phyloP scores from a whole-genome alignment of 1,140 invertebrate species.

The Antheraea mylitta region DNA sequence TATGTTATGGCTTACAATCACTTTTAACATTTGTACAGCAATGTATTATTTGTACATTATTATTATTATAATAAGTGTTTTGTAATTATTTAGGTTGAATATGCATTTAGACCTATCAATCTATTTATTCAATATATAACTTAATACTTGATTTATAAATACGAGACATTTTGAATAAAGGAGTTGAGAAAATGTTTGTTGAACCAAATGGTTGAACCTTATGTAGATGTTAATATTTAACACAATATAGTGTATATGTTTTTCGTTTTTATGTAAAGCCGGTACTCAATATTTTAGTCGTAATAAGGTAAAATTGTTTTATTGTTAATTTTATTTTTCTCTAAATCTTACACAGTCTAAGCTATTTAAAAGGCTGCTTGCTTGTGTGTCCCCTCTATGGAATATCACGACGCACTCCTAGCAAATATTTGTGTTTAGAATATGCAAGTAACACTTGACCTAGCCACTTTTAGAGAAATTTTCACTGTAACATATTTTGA shows the following conservation, averaged over 20 bases:
- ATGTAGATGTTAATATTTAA: not conserved
- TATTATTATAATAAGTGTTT: not conserved
- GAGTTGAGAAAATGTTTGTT: not conserved
- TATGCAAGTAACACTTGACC: too few species aligned
- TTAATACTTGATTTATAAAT: not conserved
- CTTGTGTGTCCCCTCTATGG: not conserved
- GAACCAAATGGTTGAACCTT: not conserved
- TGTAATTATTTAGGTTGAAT: not conserved
- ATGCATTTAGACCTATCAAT: not conserved
- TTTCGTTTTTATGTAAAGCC: not conserved
- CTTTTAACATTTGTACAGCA: not conserved
- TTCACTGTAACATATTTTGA: too few species aligned
- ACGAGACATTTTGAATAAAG: not conserved
- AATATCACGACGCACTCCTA: not conserved
- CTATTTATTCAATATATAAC: not conserved
- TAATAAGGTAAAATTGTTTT: not conserved
- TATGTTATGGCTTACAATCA: not conserved
- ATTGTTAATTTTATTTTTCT: not conserved
- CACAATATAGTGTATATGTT: not conserved
- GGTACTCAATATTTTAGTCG: not conserved
- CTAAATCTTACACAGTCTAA: not conserved
- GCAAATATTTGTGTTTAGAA: too few species aligned
- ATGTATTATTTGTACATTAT: not conserved
- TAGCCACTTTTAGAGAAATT: too few species aligned
- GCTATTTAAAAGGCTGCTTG: not conserved